Percentiles rank a stretch among this genome's conserved stretches.
Conservation (phyloP, 2,888 invertebrate species). For the Rhopalosiphum nymphaeae region DNA sequence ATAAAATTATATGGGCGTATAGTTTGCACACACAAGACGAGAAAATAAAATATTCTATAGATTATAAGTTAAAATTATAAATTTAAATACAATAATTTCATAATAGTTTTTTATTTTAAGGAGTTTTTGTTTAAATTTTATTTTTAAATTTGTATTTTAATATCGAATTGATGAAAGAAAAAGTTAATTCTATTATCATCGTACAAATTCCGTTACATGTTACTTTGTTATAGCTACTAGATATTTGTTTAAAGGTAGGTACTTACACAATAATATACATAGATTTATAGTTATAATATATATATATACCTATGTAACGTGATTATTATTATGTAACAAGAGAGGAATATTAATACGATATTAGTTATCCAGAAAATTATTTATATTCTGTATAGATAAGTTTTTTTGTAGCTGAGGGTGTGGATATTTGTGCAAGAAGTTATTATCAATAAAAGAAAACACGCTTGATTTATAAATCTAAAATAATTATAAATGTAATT, state of each 20-base stretch:
- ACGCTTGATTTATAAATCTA: too few relatives aligned
- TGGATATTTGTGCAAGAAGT: too few relatives aligned
- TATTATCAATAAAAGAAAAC: too few relatives aligned
- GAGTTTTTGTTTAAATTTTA: not conserved
- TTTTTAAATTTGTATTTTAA: not conserved
- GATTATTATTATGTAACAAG: too few relatives aligned
- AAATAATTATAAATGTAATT: too few relatives aligned
- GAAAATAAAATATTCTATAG: not conserved
- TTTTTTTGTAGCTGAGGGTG: too few relatives aligned
- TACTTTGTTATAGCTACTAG: not conserved
- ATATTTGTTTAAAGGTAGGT: not conserved
- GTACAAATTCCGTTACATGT: not conserved
- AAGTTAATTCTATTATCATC: not conserved
- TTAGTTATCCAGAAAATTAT: too few relatives aligned
- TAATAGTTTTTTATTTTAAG: not conserved
- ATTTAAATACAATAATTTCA: not conserved
- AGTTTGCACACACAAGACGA: not conserved
- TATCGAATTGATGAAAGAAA: not conserved
- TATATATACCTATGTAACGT: not conserved
- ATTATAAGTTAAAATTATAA: not conserved
- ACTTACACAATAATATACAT: not conserved
- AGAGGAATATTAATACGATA: too few relatives aligned
- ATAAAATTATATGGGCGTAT: not conserved
- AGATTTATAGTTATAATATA: not conserved
- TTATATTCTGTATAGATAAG: too few relatives aligned